Percentiles rank a stretch among this genome's conserved stretches.
These are phyloP conservation scores for Sipha maydis DNA, from an alignment of 2,888 invertebrate genomes.

Conservation along the genomic window DNA sequence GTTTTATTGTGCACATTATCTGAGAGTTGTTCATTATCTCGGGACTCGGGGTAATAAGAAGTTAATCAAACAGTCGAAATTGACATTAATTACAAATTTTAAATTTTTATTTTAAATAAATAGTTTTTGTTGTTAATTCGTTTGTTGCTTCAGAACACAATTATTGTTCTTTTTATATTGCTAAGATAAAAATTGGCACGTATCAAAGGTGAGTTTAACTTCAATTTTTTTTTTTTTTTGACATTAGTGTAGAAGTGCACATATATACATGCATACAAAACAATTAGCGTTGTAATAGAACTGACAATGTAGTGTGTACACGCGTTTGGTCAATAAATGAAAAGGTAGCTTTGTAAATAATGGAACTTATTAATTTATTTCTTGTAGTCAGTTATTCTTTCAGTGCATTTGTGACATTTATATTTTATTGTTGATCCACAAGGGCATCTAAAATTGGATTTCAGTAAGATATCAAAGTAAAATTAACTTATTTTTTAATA, in stretches of 20 bases:
- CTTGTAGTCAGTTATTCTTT: neutral
- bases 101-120: neutral
- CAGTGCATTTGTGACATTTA: neutral
- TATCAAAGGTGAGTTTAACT: constrained; percentile 26
- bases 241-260: neutral
- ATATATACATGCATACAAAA: neutral
- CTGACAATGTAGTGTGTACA: neutral
- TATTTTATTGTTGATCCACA: constrained; percentile 39
- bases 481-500: constrained; percentile 5
- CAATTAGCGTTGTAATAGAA: constrained; percentile 20
- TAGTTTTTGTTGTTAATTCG: constrained; percentile 39
- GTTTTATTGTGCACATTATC: constrained; percentile 59
- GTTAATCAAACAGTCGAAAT: constrained; percentile 48
- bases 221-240: neutral
- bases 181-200: neutral
- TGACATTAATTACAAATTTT: constrained; percentile 36
- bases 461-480: neutral
- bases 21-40: constrained; percentile 52
- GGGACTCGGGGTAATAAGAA: constrained; percentile 37
- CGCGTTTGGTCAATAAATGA: constrained; percentile 49
- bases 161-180: neutral
- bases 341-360: constrained; percentile 8
- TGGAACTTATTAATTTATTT: neutral
- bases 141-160: neutral
- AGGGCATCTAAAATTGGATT: constrained; percentile 60